Evolutionary conservation across 2,888 invertebrate species (phyloP).

Genomic region (Beris morrisii): DNA sequence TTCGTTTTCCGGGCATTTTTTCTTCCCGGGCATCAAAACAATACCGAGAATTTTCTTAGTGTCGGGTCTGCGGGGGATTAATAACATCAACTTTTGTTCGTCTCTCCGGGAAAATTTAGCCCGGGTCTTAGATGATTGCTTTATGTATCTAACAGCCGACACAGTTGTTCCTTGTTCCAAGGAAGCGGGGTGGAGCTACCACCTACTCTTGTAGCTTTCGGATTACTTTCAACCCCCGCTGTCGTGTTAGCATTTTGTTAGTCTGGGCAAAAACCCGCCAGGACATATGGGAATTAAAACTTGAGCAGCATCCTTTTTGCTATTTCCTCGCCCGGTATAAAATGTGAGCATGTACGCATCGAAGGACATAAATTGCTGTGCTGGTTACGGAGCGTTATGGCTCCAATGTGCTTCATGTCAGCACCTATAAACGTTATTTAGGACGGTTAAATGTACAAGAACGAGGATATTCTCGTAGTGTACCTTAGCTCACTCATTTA

Average conservation of each 20-base stretch:
- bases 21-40: too few relatives aligned
- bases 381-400: constrained; percentile 4
- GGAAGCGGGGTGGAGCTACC: not conserved
- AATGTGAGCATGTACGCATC: not conserved
- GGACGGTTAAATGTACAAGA: constrained; percentile 7
- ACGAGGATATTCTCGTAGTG: constrained; percentile 1
- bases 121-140: constrained; percentile 35
- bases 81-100: constrained; percentile 36
- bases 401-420: constrained; percentile 24
- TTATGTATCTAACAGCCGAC: constrained; percentile 29
- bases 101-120: constrained; percentile 34
- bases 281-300: constrained; percentile 37
- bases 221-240: not conserved
- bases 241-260: not conserved
- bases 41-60: not conserved
- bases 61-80: constrained; percentile 29
- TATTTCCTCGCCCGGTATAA: not conserved
- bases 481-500: not conserved
- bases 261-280: constrained; percentile 26
- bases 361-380: not conserved
- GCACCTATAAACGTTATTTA: constrained; percentile 18
- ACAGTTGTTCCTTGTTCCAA: constrained; percentile 6
- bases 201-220: not conserved
- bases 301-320: constrained; percentile 5
- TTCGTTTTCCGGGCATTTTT: not conserved